phyloP scores from a whole-genome alignment of 2,797 vertebrate genomes.

The Sarcophilus harrisii region DNA sequence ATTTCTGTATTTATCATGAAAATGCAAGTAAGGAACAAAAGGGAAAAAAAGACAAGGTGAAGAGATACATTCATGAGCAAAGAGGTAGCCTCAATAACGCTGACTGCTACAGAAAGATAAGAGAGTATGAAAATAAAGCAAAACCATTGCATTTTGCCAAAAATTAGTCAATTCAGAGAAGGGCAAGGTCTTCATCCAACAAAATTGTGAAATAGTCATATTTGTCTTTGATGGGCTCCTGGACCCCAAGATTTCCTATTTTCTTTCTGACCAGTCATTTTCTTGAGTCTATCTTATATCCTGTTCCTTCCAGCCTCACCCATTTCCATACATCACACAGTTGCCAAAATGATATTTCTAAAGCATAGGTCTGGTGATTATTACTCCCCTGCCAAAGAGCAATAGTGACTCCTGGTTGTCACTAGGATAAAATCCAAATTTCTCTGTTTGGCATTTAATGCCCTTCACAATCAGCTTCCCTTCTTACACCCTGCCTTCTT shows the following conservation, averaged over 20 bases:
- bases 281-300: neutral
- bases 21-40: neutral
- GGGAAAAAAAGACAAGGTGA: neutral
- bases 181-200: neutral
- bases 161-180: neutral
- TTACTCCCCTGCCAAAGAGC: neutral
- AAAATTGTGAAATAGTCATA: neutral
- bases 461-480: neutral
- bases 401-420: neutral
- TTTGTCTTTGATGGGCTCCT: neutral
- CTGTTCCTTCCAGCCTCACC: neutral
- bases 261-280: neutral
- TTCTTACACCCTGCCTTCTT: neutral
- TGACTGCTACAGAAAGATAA: neutral
- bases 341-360: neutral
- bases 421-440: neutral
- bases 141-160: neutral
- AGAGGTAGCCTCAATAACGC: neutral
- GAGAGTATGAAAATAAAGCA: neutral
- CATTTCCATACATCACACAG: neutral
- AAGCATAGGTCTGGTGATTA: neutral
- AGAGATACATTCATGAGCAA: neutral
- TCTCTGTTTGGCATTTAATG: neutral
- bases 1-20: neutral
- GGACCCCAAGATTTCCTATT: neutral